phyloP scores from a whole-genome alignment of 2,888 invertebrate species.

The Drosophila nr. perissopoda region DNA sequence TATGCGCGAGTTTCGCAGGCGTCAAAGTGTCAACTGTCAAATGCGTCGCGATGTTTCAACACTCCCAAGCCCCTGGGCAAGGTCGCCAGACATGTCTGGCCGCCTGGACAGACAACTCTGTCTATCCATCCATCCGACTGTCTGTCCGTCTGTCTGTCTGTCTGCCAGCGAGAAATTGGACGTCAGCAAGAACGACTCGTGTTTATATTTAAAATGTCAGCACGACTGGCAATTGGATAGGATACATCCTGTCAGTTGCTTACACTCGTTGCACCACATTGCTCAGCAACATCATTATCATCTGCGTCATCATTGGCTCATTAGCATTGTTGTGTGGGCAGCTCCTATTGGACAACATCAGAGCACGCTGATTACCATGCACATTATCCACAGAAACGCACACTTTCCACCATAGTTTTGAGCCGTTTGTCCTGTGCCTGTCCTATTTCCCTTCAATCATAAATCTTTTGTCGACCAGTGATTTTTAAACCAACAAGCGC shows the following conservation, averaged over 20 bases:
- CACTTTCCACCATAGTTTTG: slow-evolving; percentile 38
- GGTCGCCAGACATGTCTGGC: slow-evolving; percentile 56
- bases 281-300: slow-evolving; percentile 9
- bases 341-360: slow-evolving; percentile 29
- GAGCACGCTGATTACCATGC: slow-evolving; percentile 62
- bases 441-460: slow-evolving; percentile 34
- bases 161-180: slow-evolving; percentile 64
- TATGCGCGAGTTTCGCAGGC: slow-evolving; percentile 62
- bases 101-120: slow-evolving; percentile 37
- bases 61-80: slow-evolving; percentile 47
- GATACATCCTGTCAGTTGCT: slow-evolving; percentile 59
- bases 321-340: slow-evolving; percentile 65
- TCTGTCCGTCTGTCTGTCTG: slow-evolving; percentile 7
- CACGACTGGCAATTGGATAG: slow-evolving; percentile 65
- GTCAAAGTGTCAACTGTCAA: slow-evolving; percentile 73
- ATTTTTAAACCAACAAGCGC: slow-evolving; percentile 54
- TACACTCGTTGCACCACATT: slow-evolving; percentile 9
- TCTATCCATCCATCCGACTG: slow-evolving; percentile 3
- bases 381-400: slow-evolving; percentile 40
- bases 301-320: slow-evolving; percentile 39
- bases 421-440: slow-evolving; percentile 24
- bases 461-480: slow-evolving; percentile 50
- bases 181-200: slow-evolving; percentile 51
- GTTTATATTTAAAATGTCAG: slow-evolving; percentile 78
- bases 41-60: slow-evolving; percentile 63